These are phyloP conservation scores for Phylloscopus collybita DNA, from an alignment of 2,797 vertebrate genomes.

Conservation along the genomic window DNA sequence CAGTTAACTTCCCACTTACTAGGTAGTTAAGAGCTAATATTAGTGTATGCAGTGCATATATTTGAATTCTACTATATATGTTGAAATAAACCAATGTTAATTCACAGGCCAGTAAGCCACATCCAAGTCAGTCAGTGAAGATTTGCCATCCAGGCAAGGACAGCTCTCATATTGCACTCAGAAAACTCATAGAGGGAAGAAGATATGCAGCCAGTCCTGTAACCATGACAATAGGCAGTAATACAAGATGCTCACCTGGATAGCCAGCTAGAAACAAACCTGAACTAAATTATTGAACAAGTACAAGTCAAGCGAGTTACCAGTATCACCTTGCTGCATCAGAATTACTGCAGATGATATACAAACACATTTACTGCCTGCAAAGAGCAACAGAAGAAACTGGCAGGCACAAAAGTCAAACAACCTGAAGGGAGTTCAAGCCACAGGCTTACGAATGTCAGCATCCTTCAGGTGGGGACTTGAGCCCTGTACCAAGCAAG, in stretches of 20 bases:
- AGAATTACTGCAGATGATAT: not conserved
- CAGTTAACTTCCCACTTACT: not conserved
- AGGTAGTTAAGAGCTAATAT: not conserved
- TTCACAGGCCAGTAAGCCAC: not conserved
- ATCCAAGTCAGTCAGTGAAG: not conserved
- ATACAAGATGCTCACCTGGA: not conserved
- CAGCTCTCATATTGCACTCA: not conserved
- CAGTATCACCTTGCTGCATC: not conserved
- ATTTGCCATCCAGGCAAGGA: not conserved
- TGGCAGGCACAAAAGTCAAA: not conserved
- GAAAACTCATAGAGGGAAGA: not conserved
- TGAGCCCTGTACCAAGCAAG: not conserved
- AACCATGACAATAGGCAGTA: conserved; percentile 30
- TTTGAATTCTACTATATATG: not conserved
- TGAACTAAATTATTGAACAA: conserved; percentile 33
- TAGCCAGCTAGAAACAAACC: not conserved
- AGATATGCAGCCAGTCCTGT: not conserved
- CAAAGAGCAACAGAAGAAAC: not conserved
- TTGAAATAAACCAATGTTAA: not conserved
- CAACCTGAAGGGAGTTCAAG: not conserved
- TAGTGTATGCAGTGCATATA: not conserved
- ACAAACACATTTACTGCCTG: not conserved
- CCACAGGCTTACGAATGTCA: not conserved
- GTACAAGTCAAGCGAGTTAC: not conserved
- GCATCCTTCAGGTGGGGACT: not conserved